A percentile compares a stretch with the other conserved stretches of the same genome.
Conservation (phyloP, 2,888 invertebrate genomes). For the Amorpha juglandis region DNA sequence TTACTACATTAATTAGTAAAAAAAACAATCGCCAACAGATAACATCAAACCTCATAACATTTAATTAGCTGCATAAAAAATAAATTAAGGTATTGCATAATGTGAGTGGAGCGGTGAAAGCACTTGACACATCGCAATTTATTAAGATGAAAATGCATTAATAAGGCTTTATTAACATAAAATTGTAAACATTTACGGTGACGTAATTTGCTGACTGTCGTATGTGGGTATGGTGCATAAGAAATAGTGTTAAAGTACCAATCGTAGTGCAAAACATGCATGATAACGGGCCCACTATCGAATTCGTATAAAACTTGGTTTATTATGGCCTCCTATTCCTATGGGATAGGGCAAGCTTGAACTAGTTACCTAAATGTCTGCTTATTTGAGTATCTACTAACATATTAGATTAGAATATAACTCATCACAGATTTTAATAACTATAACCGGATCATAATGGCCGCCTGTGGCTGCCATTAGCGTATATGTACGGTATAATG, state of each 20-base stretch:
- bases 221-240: not conserved
- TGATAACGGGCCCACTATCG: not conserved
- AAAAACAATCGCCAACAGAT: not conserved
- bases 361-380: too few species aligned
- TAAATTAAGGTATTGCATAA: not conserved
- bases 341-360: too few species aligned
- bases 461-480: not conserved
- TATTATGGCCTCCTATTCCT: not conserved
- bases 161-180: not conserved
- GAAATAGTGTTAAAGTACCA: too few species aligned
- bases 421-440: too few species aligned
- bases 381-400: too few species aligned
- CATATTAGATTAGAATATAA: too few species aligned
- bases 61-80: not conserved
- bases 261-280: too few species aligned
- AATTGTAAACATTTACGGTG: not conserved
- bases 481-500: not conserved
- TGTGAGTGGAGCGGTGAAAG: not conserved
- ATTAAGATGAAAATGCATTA: not conserved
- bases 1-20: not conserved
- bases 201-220: not conserved
- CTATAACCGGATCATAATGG: not conserved
- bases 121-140: not conserved
- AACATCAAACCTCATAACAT: not conserved
- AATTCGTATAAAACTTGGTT: not conserved